Evolutionary conservation across 2,888 invertebrate species (phyloP).

Genomic region (Drosophila trichaetosa): DNA sequence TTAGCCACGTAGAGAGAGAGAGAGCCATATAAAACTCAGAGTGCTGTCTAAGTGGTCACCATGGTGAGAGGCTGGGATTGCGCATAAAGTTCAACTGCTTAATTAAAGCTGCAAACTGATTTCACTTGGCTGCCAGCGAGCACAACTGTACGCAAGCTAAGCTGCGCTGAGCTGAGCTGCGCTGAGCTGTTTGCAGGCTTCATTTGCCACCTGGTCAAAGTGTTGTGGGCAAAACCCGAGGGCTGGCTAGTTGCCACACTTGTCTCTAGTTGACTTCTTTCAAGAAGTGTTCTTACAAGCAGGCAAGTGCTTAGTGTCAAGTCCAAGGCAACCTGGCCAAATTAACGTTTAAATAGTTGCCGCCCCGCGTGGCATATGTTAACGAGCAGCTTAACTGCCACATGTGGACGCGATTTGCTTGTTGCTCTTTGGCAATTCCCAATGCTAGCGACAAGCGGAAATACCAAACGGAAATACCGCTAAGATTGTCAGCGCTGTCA

Average conservation of each 20-base stretch:
- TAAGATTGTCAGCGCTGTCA: background rate
- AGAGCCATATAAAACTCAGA: constrained; percentile 47
- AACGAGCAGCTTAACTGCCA: constrained; percentile 42
- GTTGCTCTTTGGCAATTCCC: constrained; percentile 37
- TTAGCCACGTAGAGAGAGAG: constrained; percentile 42
- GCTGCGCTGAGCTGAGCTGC: background rate
- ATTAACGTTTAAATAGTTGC: constrained; percentile 57
- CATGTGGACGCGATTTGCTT: constrained; percentile 39
- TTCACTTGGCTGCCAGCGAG: background rate
- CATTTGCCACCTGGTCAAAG: constrained; percentile 17
- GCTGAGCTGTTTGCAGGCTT: background rate
- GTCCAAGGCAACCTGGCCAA: constrained; percentile 28
- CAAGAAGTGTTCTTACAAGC: constrained; percentile 10
- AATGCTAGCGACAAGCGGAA: constrained; percentile 26
- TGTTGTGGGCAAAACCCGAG: constrained; percentile 29
- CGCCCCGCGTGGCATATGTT: constrained; percentile 27
- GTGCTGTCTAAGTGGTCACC: constrained; percentile 29
- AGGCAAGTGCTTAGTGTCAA: constrained; percentile 20
- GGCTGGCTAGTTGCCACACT: constrained; percentile 14
- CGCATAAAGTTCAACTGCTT: background rate
- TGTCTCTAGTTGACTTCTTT: constrained; percentile 17
- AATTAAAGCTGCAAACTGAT: constrained; percentile 27
- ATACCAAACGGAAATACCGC: constrained; percentile 50
- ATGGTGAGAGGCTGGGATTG: background rate
- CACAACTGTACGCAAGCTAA: constrained; percentile 41